Evolutionary conservation across 2,888 invertebrate genomes (phyloP), one percentile per base, ranked within the genome.

Genomic region (Proisotoma minuta): DNA sequence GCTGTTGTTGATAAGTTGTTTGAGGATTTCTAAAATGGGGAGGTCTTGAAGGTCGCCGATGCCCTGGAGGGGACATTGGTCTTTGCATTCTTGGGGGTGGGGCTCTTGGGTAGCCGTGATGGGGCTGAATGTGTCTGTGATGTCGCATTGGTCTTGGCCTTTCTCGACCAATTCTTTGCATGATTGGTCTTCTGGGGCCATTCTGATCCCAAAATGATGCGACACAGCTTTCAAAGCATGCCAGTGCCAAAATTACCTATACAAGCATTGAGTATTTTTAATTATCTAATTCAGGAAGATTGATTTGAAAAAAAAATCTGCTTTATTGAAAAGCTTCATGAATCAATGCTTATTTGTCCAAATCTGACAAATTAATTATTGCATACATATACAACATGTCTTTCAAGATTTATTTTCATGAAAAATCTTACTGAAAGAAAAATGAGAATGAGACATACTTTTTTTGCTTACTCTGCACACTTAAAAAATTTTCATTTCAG

Each of bases 21-120:
- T 51, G 63, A 22, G 29, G 29, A 43, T 28, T 53, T 29, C 56
- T 49, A n/a, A n/a, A n/a, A 22, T 60, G 57, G 52, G 63, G 58
- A 15, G 65, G 63, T 43, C 68, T 62, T 56, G 24, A 23, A 3
- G 20, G 20, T 68, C 69, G 26, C 60, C 57, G 5, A 43, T 57
- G 43, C 15, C 24, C 15, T 40, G 52, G 43, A 52, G 52, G 15
- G n/a, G n/a, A n/a, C n/a, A n/a, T n/a, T 12, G 28, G 53, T 23
- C 47, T 3, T 3, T 63, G 63, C 15, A n/a, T 20, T 43, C 65
- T 24, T 28, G 59, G 62, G 23, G 51, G 60, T 12, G 47, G 62
- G 23, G 28, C 12, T 4, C 39, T 10, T 5, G 47, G 47, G 40
- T 43, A 56, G 22, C 22, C 49, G 49, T 49, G 22, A 18, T 56